Base-by-base conservation (phyloP, 2,113 vertebrate species). In the Neolamprologus kungweensis region DNA sequence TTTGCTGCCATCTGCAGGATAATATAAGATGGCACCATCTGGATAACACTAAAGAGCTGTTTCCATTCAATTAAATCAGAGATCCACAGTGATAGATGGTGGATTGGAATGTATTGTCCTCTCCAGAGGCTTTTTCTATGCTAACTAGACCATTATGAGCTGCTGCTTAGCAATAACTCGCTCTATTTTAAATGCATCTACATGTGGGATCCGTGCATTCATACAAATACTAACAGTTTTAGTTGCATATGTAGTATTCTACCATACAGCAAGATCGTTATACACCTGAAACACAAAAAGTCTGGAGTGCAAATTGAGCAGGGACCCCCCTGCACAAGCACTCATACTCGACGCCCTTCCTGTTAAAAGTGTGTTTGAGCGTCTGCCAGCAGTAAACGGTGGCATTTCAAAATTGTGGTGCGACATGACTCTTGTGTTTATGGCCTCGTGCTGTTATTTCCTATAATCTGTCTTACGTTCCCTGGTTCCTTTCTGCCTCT, bases 1-100 rank as follows among this genome's bases (percentile, higher is more conserved):
- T 92, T 71, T 95, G 91, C 95, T 95, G 94, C 93, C 92, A 90
- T 89, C 95, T 95, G 86, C 82, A 90, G 96, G 93, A 57, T 2
- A 31, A 11, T 1, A 2, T 2, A 42, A 5, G 19, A 87, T 19
- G 13, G 60, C 57, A 85, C 11, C 54, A 28, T 17, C 13, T 3
- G 21, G 19, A 19, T 23, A 33, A 42, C 26, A 60, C 23, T 71
- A 42, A 89, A 37, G 31, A 51, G 63, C 45, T 33, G 53, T 83
- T 90, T 90, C 21, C 28, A 14, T 86, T 90, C 35, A 91, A 63
- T 91, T 88, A 91, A 83, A 90, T 81, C 55, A 45, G 42, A 86
- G 86, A 89, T 89, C 54, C 84, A 68, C 55, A 60, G 81, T 55
- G 55, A 65, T 84, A 68, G 57, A 91, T 85, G 86, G 92, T 87